Percentiles rank a stretch among this genome's conserved stretches.
These are phyloP conservation scores for Taphrorychus bicolor DNA, from an alignment of 2,888 invertebrate species.

Conservation along the genomic window DNA sequence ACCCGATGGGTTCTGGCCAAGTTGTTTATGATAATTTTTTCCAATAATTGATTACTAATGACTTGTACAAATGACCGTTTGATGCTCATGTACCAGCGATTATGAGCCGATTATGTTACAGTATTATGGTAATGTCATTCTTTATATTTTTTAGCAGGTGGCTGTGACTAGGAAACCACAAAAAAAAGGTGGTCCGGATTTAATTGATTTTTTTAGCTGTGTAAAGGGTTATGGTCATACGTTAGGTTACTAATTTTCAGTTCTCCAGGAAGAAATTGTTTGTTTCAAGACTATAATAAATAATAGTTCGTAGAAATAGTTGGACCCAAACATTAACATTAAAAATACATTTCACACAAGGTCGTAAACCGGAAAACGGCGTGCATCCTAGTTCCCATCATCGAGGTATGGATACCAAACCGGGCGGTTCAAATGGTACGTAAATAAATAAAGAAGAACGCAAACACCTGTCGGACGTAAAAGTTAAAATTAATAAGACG, in stretches of 20 bases:
- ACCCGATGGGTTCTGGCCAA: slow-evolving; percentile 6
- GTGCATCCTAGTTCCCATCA: not conserved
- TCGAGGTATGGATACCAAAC: not conserved
- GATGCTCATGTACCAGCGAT: not conserved
- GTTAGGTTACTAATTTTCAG: too few relatives aligned
- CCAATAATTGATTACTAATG: not conserved
- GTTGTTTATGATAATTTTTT: slow-evolving; percentile 13
- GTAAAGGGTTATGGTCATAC: too few relatives aligned
- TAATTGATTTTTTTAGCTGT: too few relatives aligned
- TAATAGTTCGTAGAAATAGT: too few relatives aligned
- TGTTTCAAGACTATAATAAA: too few relatives aligned
- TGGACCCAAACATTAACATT: not conserved
- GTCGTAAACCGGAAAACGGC: not conserved
- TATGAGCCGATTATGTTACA: not conserved
- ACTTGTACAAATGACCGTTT: not conserved
- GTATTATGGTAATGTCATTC: not conserved
- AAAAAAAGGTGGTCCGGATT: too few relatives aligned
- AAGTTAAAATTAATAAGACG: slow-evolving; percentile 41
- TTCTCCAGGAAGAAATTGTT: too few relatives aligned
- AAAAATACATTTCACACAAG: not conserved
- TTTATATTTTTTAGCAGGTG: not conserved
- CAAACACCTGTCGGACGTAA: slow-evolving; percentile 41
- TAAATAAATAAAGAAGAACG: slow-evolving; percentile 4
- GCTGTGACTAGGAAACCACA: too few relatives aligned
- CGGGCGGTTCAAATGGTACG: not conserved